Evolutionary conservation across 2,888 invertebrate genomes (phyloP).

Genomic region (Dendrolimus houi): DNA sequence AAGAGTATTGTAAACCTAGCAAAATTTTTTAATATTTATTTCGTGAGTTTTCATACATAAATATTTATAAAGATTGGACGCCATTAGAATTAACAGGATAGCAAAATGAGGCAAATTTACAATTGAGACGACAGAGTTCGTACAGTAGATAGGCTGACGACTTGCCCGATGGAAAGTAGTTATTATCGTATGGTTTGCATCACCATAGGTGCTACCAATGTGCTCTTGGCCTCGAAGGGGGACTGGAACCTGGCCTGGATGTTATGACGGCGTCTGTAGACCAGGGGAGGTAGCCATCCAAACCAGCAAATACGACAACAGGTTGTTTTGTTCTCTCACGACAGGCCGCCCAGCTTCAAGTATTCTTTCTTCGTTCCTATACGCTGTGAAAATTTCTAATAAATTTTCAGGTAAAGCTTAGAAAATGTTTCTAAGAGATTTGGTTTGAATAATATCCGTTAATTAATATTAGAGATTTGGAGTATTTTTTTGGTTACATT

Average conservation of each 20-base stretch:
- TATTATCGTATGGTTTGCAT: neutral
- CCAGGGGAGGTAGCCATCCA: neutral
- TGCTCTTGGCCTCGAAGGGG: neutral
- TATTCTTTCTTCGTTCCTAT: neutral
- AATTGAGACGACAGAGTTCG: too few relatives aligned
- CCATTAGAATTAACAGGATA: too few relatives aligned
- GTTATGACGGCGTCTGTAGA: neutral
- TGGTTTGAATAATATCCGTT: too few relatives aligned
- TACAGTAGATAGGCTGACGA: neutral
- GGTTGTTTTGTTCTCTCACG: neutral
- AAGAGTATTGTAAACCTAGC: too few relatives aligned
- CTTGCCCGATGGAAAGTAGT: neutral
- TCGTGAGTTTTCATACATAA: too few relatives aligned
- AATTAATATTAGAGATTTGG: too few relatives aligned
- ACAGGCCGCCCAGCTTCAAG: neutral
- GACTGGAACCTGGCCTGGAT: neutral
- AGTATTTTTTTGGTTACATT: too few relatives aligned
- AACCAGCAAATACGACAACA: neutral
- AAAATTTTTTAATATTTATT: too few relatives aligned
- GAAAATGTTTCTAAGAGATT: too few relatives aligned
- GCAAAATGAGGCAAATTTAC: too few relatives aligned
- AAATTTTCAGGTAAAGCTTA: too few relatives aligned
- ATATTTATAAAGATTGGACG: too few relatives aligned
- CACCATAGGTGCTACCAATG: neutral
- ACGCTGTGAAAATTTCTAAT: neutral